Evolutionary conservation across 2,888 invertebrate genomes (phyloP).

Genomic region (Drosophila neutralis): DNA sequence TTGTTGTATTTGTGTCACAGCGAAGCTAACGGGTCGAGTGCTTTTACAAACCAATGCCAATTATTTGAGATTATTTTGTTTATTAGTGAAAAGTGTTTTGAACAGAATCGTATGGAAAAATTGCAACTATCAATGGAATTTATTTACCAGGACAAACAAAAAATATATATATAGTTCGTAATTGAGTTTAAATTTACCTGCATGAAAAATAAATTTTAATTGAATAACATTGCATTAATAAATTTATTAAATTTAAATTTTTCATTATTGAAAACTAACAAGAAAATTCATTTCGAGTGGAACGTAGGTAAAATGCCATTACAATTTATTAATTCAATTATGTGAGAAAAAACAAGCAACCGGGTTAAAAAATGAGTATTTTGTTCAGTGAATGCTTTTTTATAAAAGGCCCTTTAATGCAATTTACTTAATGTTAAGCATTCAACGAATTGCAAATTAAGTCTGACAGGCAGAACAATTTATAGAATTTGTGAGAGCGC

Average conservation of each 20-base stretch:
- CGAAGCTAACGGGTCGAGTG: conserved; percentile 26
- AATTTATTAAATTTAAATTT: background rate
- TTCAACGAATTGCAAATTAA: conserved; percentile 20
- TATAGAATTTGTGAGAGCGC: conserved; percentile 4
- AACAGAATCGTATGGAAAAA: background rate
- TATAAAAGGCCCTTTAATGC: conserved; percentile 8
- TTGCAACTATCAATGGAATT: background rate
- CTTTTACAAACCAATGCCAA: conserved; percentile 32
- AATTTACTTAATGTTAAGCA: conserved; percentile 27
- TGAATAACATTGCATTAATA: background rate
- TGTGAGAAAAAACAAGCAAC: background rate
- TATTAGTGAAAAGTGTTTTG: conserved; percentile 17
- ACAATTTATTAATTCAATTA: background rate
- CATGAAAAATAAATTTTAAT: background rate
- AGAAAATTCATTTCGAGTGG: background rate
- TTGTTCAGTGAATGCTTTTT: background rate
- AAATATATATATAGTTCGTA: background rate
- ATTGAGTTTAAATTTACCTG: background rate
- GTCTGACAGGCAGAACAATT: background rate
- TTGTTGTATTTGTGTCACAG: conserved; percentile 26
- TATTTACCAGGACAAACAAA: background rate
- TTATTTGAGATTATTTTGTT: conserved; percentile 41
- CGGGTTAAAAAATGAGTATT: background rate
- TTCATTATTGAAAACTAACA: background rate
- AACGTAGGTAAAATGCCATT: background rate